These are phyloP conservation scores for Anguilla rostrata DNA, from an alignment of 2,113 vertebrate genomes.

Conservation along the genomic window DNA sequence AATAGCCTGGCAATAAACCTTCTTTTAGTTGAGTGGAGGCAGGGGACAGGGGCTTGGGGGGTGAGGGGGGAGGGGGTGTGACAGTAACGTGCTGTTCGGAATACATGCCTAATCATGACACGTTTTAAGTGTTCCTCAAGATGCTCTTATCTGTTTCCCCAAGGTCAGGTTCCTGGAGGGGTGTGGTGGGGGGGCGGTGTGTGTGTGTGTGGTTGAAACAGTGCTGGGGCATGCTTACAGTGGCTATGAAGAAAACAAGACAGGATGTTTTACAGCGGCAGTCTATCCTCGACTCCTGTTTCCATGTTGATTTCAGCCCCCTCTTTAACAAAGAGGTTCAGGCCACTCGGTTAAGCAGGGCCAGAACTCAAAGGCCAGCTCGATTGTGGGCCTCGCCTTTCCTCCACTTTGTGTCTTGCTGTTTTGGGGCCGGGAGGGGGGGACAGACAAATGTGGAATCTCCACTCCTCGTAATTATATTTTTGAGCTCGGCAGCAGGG, in stretches of 20 bases:
- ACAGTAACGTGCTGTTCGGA: neutral
- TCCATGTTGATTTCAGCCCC: slow-evolving; percentile 36
- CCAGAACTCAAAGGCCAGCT: neutral
- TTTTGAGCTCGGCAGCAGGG: neutral
- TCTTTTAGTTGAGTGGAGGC: slow-evolving; percentile 12
- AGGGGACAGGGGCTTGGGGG: neutral
- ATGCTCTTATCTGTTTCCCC: neutral
- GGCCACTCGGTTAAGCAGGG: slow-evolving; percentile 21
- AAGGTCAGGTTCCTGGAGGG: slow-evolving; percentile 17
- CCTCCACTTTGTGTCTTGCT: slow-evolving; percentile 24
- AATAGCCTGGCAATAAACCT: slow-evolving; percentile 39
- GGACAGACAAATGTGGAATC: neutral
- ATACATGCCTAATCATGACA: neutral
- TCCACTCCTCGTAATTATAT: neutral
- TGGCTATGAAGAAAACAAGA: slow-evolving; percentile 32
- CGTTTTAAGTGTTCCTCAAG: slow-evolving; percentile 10
- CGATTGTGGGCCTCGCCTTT: slow-evolving; percentile 30
- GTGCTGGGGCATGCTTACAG: neutral
- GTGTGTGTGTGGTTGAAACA: slow-evolving; percentile 15
- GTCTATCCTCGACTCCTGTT: slow-evolving; percentile 17
- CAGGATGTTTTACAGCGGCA: slow-evolving; percentile 32
- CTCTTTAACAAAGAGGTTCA: slow-evolving; percentile 25
- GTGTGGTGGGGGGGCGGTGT: neutral
- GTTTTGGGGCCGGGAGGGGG: neutral
- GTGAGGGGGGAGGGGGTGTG: neutral